These are phyloP conservation scores for Spea bombifrons DNA, from an alignment of 2,113 vertebrate genomes.

Conservation along the genomic window DNA sequence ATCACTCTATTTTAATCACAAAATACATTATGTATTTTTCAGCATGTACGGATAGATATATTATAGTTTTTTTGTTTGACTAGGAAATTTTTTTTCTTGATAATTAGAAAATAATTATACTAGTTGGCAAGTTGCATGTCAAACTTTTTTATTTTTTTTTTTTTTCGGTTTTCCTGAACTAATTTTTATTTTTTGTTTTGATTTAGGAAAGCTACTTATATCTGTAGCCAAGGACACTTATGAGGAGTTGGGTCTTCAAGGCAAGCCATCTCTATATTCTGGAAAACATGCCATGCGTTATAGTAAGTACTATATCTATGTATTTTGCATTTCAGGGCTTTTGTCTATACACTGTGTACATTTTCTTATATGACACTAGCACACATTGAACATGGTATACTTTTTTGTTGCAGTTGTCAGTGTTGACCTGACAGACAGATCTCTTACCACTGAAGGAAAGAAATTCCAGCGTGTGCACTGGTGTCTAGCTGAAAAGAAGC, in stretches of 20 bases:
- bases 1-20: no score
- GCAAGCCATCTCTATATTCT: conserved; percentile 76
- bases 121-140: neutral
- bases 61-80: neutral
- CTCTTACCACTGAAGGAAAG: conserved; percentile 71
- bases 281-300: conserved; percentile 74
- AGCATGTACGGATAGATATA: no score
- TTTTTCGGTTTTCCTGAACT: neutral
- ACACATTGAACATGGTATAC: no score
- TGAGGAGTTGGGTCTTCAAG: conserved; percentile 84
- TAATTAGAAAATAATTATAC: neutral
- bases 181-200: neutral
- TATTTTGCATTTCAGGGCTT: neutral
- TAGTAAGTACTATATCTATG: conserved; percentile 64
- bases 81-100: neutral
- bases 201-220: conserved; percentile 78
- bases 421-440: conserved; percentile 74
- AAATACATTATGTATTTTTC: no score
- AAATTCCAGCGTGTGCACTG: conserved; percentile 72
- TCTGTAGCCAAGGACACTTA: conserved; percentile 92
- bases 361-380: conserved; percentile 37
- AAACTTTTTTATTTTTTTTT: neutral
- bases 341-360: neutral
- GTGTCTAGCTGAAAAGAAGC: conserved; percentile 79
- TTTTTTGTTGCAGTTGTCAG: conserved; percentile 65